These are phyloP conservation scores for Napeogenes sylphis DNA, from an alignment of 2,888 invertebrate genomes.

Conservation along the genomic window DNA sequence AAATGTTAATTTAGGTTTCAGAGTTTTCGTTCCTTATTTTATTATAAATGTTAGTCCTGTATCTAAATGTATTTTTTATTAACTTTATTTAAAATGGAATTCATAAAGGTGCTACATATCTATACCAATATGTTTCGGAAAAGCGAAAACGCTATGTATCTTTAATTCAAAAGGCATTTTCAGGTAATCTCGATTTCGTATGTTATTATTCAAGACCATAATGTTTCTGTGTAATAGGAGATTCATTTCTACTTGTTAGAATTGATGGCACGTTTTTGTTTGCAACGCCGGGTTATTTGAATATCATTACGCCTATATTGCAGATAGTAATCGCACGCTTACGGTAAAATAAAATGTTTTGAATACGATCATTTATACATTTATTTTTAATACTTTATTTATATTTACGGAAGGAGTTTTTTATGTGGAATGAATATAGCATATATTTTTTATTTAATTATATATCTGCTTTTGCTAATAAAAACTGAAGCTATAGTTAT, in stretches of 20 bases:
- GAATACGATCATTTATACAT: background rate
- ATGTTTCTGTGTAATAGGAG: background rate
- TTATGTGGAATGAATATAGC: too few relatives aligned
- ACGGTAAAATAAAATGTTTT: slow-evolving; percentile 1
- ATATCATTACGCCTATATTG: background rate
- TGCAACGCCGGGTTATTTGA: background rate
- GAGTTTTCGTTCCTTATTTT: background rate
- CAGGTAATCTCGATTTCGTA: slow-evolving; percentile 16
- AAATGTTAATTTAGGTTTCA: background rate
- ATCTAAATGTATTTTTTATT: background rate
- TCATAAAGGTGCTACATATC: too few relatives aligned
- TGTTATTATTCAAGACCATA: slow-evolving; percentile 16
- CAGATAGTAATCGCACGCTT: slow-evolving; percentile 2
- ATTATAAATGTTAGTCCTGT: background rate
- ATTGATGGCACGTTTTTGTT: background rate
- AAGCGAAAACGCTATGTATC: background rate
- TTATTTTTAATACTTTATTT: background rate
- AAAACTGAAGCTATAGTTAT: too few relatives aligned
- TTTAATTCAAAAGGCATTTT: slow-evolving; percentile 23
- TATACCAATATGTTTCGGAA: too few relatives aligned
- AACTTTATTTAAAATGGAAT: too few relatives aligned
- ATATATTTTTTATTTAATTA: too few relatives aligned
- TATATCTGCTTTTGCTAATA: too few relatives aligned
- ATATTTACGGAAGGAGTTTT: too few relatives aligned
- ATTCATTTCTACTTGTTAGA: slow-evolving; percentile 3